A percentile compares a stretch with the other conserved stretches of the same genome.
These are phyloP conservation scores for Nebria ingens DNA, from an alignment of 1,140 invertebrate genomes.

Conservation along the genomic window DNA sequence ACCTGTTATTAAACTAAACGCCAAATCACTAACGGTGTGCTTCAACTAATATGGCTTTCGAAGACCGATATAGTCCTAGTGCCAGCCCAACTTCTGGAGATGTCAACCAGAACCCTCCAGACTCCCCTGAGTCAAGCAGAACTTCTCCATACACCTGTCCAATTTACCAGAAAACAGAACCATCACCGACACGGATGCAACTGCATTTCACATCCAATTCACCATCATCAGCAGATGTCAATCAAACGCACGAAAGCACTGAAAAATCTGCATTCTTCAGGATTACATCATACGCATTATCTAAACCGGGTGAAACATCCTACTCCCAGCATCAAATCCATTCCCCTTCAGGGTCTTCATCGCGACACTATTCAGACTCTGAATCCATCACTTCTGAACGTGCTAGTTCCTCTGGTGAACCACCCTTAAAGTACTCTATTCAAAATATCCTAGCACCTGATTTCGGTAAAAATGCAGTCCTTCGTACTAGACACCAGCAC, in stretches of 20 bases:
- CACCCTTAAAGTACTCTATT: slow-evolving; percentile 34
- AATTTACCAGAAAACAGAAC: slow-evolving; percentile 20
- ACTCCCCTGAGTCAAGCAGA: slow-evolving; percentile 31
- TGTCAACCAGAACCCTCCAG: slow-evolving; percentile 22
- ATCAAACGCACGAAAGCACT: neutral
- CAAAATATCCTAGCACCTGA: slow-evolving; percentile 32
- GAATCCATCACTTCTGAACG: neutral
- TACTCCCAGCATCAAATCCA: neutral
- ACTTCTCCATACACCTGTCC: slow-evolving; percentile 31
- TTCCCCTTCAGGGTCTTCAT: neutral
- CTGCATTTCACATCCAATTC: neutral
- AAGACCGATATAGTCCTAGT: slow-evolving; percentile 32
- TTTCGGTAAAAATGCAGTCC: slow-evolving; percentile 30
- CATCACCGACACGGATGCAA: slow-evolving; percentile 13
- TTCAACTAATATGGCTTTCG: slow-evolving; percentile 33
- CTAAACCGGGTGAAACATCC: neutral
- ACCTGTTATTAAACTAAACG: too few relatives aligned
- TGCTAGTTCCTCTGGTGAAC: slow-evolving; percentile 18
- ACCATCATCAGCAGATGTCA: neutral
- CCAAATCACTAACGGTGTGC: too few relatives aligned
- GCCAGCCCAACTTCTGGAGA: slow-evolving; percentile 20
- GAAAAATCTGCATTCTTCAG: neutral
- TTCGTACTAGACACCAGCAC: slow-evolving; percentile 21
- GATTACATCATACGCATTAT: neutral
- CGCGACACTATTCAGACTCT: too few relatives aligned